Base-by-base conservation (phyloP, 1,140 invertebrate genomes). In the Delia radicum region DNA sequence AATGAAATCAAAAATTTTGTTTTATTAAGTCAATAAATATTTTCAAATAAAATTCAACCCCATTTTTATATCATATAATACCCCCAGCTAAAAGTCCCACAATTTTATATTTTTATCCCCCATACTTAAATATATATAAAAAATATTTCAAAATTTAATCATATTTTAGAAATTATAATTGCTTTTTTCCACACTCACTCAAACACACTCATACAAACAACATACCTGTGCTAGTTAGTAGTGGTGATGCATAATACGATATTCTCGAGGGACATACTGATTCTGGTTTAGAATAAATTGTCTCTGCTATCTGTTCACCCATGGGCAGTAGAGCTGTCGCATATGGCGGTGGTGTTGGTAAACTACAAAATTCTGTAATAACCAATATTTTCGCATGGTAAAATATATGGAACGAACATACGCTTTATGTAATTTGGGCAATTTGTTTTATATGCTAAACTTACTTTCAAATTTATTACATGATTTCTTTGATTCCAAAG, bases 311-410 rank as follows among this genome's bases (percentile, higher is more conserved):
- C 75, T 77, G 79, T 72, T 79, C 77, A 73, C 87, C 86, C 79
- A 88, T 87, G 55, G 88, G 87, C 69, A 90, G 87, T 76, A 89
- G 87, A 24, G 89, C 89, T 2, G 90, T 91, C 21, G 91, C 91
- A 81, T 92, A 92, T 21, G 91, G 90, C 3, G 90, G 90, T 2
- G 90, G 91, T 0, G 90, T 90, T 62, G 90, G 87, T 86, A 87
- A 80, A 87, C 89, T 75, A 84, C 88, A 78, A 78, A 85, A 85
- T 46, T 84, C 84, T 85, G 74, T 48, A 77, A 42, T 15, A 42
- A 3, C 12, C 12, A 77, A 73, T 31, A 55, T n/a, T n/a, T n/a
- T n/a, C n/a, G 76, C n/a, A n/a, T n/a, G n/a, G n/a, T n/a, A n/a
- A 65, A n/a, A n/a, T n/a, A n/a, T n/a, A n/a, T n/a, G n/a, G n/a